A percentile compares a stretch with the other conserved stretches of the same genome.
phyloP scores from a whole-genome alignment of 2,797 vertebrate genomes.

The Loris lydekkerianus region DNA sequence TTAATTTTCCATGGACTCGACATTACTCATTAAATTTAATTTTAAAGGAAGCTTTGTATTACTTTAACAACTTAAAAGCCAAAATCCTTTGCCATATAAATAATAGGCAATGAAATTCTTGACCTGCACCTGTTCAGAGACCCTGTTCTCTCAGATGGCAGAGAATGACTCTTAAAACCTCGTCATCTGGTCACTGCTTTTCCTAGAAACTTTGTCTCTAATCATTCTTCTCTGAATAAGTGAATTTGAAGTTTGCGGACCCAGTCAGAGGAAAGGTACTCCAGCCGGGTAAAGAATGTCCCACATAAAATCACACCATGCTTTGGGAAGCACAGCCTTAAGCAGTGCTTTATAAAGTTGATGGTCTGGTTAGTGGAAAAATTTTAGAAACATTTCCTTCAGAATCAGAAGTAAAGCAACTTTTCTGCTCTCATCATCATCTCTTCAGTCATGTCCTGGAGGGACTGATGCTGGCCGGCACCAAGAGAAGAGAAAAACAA shows the following conservation, averaged over 20 bases:
- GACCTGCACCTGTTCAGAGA: not conserved
- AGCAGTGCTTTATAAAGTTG: not conserved
- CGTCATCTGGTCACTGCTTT: not conserved
- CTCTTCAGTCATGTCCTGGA: not conserved
- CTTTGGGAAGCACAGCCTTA: not conserved
- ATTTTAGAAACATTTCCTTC: constrained; percentile 64
- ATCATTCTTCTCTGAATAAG: not conserved
- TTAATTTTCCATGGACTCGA: constrained; percentile 34
- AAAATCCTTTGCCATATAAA: not conserved
- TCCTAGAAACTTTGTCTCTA: not conserved
- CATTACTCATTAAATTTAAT: not conserved
- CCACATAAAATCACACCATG: not conserved
- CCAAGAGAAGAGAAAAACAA: constrained; percentile 50
- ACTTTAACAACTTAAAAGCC: not conserved
- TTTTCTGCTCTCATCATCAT: not conserved
- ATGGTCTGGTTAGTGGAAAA: not conserved
- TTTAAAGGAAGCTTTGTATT: constrained; percentile 32
- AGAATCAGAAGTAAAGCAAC: constrained; percentile 2
- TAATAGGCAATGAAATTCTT: not conserved
- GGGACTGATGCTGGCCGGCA: not conserved
- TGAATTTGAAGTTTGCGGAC: not conserved
- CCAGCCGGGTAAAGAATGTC: not conserved
- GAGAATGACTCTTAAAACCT: not conserved
- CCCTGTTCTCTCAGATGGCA: not conserved
- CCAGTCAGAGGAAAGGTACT: not conserved